These are phyloP conservation scores for Engystomops pustulosus DNA, from an alignment of 2,113 vertebrate genomes.

Conservation along the genomic window DNA sequence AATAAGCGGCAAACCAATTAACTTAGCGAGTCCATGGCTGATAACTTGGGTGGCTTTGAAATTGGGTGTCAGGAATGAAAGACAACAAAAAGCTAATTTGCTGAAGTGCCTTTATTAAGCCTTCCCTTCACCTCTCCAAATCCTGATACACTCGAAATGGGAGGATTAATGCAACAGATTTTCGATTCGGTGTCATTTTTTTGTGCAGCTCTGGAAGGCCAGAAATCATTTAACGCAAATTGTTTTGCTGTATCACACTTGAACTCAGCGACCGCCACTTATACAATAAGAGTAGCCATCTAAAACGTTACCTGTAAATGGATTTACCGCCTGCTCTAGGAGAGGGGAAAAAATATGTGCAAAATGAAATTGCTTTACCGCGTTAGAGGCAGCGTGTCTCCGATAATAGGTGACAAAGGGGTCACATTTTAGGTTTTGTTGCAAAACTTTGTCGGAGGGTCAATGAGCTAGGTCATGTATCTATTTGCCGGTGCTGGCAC, in stretches of 20 bases:
- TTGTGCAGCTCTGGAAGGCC: conserved; percentile 59
- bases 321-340: conserved; percentile 60
- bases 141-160: conserved; percentile 63
- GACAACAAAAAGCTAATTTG: conserved; percentile 63
- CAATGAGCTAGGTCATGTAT: conserved; percentile 42
- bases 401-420: conserved; percentile 40
- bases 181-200: conserved; percentile 66
- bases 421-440: conserved; percentile 24
- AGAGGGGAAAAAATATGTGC: conserved; percentile 30
- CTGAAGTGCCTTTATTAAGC: conserved; percentile 62
- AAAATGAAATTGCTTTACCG: conserved; percentile 49
- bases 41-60: conserved; percentile 64
- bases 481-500: background rate
- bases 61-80: conserved; percentile 64
- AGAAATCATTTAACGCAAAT: conserved; percentile 68
- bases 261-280: conserved; percentile 62
- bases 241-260: conserved; percentile 62
- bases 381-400: conserved; percentile 16
- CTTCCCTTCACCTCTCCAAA: conserved; percentile 68
- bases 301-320: conserved; percentile 66
- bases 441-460: conserved; percentile 26
- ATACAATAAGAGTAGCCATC: conserved; percentile 62
- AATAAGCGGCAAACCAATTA: conserved; percentile 65
- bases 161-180: conserved; percentile 66
- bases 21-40: conserved; percentile 68